Evolutionary conservation across 92 coral and sea anemone genomes (phyloP).

Genomic region (Parazoanthus atlanticus): DNA sequence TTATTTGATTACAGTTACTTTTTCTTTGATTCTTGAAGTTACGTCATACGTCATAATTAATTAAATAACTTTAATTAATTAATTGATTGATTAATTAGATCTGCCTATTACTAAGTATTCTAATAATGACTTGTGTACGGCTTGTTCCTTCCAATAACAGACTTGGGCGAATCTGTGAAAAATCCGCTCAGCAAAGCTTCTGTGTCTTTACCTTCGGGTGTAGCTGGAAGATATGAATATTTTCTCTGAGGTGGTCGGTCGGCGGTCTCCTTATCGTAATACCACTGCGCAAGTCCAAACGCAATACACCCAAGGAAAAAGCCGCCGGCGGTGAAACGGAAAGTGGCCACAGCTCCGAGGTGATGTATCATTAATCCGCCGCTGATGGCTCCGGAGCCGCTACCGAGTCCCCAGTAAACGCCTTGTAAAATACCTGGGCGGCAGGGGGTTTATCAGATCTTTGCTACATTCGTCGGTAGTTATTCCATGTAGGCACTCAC

Average conservation of each 20-base stretch:
- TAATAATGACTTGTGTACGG: background rate
- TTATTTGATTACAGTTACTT: too few relatives aligned
- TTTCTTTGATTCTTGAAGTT: too few relatives aligned
- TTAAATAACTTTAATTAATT: background rate
- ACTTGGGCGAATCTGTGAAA: slow-evolving; percentile 36
- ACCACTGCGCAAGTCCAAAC: slow-evolving; percentile 89
- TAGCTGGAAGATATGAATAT: slow-evolving; percentile 80
- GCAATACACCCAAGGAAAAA: slow-evolving; percentile 73
- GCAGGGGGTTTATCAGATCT: background rate
- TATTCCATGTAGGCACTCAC: too few relatives aligned
- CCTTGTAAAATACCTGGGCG: slow-evolving; percentile 91
- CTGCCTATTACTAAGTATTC: background rate
- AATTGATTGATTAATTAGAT: background rate
- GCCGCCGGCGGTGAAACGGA: slow-evolving; percentile 81
- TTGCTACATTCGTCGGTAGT: background rate
- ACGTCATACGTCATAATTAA: too few relatives aligned
- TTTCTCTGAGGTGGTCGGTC: slow-evolving; percentile 61
- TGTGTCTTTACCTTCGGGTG: slow-evolving; percentile 87
- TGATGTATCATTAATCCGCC: slow-evolving; percentile 96
- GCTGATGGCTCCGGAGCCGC: slow-evolving; percentile 88
- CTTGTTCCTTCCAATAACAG: slow-evolving; percentile 2
- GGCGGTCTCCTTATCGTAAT: slow-evolving; percentile 68
- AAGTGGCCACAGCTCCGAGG: slow-evolving; percentile 84
- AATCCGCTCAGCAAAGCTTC: slow-evolving; percentile 82
- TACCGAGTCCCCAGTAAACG: slow-evolving; percentile 97